Evolutionary conservation across 2,797 vertebrate species (phyloP), one percentile per base, ranked within the genome.

Genomic region (Phrynocephalus vlangalii): DNA sequence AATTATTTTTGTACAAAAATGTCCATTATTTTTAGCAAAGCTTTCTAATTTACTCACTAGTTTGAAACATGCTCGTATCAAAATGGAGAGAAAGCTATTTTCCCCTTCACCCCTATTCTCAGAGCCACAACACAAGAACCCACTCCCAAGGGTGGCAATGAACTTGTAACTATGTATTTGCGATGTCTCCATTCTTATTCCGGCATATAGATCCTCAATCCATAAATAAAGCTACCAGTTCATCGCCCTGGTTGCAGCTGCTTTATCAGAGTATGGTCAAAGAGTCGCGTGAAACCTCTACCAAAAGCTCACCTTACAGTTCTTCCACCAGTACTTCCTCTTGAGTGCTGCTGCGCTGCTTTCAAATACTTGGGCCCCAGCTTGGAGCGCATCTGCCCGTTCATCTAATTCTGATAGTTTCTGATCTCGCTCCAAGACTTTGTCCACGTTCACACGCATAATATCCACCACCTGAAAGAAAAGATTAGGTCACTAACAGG

Each of bases 321-420:
- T 98, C 96, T 99, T 99, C 98, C 98, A 98, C 98, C 98, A 99
- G 95, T 98, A 99, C 96, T 98, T 99, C 94, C 98, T 98, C 96
- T 99, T 98, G 76, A 99, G 97, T 91, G 98, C 98, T 87, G 98
- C 98, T 63, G 98, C 98, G 0, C 97, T 98, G 87, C 98, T 99
- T 95, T 99, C 98, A 90, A 99, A 99, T 52, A 97, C 96, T 44
- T 98, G 98, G 48, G 98, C 98, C 86, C 98, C 98, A 0, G 98
- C 97, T 94, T 98, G 97, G 85, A 99, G 97, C 1, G 98, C 98
- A 0, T 99, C 98, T 9, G 98, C 98, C 91, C 98, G 96, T 96
- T 98, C 97, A 87, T 99, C 98, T 90, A 99, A 96, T 95, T 99
- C 97, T 1, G 98, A 98, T 79, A 99, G 97, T 88, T 96, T 98